Conservation (phyloP, 2,888 invertebrate species). For the Pogonocherus hispidulus region DNA sequence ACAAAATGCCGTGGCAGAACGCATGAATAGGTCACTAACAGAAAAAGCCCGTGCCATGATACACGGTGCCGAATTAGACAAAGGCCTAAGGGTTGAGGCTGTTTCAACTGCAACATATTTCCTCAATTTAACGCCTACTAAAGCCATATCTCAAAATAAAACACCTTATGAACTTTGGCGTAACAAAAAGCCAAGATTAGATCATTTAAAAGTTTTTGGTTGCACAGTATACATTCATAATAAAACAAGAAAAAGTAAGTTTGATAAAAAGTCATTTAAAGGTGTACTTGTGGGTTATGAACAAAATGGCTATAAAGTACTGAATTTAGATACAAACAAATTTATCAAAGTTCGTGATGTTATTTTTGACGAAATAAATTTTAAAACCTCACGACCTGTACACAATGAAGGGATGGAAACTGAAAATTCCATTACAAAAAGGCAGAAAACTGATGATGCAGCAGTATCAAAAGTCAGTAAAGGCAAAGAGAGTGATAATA, state of each 20-base stretch:
- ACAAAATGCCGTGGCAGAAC: constrained; percentile 63
- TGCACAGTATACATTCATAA: constrained; percentile 42
- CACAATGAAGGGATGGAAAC: not conserved
- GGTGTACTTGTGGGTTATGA: too few relatives aligned
- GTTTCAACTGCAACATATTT: constrained; percentile 62
- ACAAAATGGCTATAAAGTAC: too few relatives aligned
- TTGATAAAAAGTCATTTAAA: too few relatives aligned
- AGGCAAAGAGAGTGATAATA: too few relatives aligned
- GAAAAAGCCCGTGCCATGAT: constrained; percentile 63
- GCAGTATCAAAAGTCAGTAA: not conserved
- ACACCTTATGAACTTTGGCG: constrained; percentile 65
- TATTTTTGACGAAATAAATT: constrained; percentile 55
- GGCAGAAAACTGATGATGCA: not conserved
- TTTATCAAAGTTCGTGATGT: constrained; percentile 59
- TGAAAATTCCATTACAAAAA: not conserved
- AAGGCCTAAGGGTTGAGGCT: constrained; percentile 64
- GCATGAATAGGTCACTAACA: constrained; percentile 63
- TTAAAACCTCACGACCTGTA: constrained; percentile 10
- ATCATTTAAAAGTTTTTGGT: constrained; percentile 60
- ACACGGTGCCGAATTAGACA: constrained; percentile 54
- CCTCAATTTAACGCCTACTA: constrained; percentile 62
- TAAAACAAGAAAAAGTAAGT: too few relatives aligned
- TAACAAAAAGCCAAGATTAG: constrained; percentile 58
- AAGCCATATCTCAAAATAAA: constrained; percentile 56
- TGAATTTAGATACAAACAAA: too few relatives aligned